A percentile compares a stretch with the other conserved stretches of the same genome.
Conservation (phyloP, 1,140 invertebrate species). For the Dreissena polymorpha region DNA sequence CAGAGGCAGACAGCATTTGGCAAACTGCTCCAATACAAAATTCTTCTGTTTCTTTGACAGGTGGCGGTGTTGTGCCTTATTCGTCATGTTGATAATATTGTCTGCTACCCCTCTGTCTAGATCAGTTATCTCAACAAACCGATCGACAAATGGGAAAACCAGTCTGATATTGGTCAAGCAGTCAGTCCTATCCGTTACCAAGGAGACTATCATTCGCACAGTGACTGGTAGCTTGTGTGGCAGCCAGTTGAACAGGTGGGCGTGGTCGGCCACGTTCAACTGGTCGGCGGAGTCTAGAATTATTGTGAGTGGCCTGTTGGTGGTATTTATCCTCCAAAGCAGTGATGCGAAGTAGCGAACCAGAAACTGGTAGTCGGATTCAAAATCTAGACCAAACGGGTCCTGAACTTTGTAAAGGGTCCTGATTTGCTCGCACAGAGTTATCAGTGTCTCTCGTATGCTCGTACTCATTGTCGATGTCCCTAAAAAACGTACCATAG, state of each 20-base stretch:
- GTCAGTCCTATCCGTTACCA: constrained; percentile 67
- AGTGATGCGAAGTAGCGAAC: constrained; percentile 56
- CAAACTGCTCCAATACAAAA: constrained; percentile 53
- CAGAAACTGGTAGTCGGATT: constrained; percentile 60
- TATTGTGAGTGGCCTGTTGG: constrained; percentile 62
- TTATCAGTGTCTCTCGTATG: constrained; percentile 61
- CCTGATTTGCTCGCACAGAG: constrained; percentile 61
- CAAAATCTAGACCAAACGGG: constrained; percentile 51
- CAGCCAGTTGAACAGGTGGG: constrained; percentile 69
- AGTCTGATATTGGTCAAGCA: constrained; percentile 60
- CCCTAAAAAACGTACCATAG: constrained; percentile 66
- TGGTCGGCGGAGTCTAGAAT: constrained; percentile 76
- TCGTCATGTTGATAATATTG: constrained; percentile 55
- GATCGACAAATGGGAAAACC: constrained; percentile 27
- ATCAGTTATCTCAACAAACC: constrained; percentile 52
- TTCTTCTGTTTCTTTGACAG: constrained; percentile 60
- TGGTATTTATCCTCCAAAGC: constrained; percentile 55
- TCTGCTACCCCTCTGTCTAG: constrained; percentile 49
- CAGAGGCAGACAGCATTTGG: constrained; percentile 56
- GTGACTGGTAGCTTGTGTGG: constrained; percentile 64
- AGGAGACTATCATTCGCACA: constrained; percentile 85
- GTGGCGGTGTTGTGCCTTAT: constrained; percentile 41
- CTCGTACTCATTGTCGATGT: constrained; percentile 61
- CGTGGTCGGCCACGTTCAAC: constrained; percentile 59
- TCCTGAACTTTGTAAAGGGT: constrained; percentile 53